Evolutionary conservation across 2,888 invertebrate species (phyloP).

Genomic region (Orchesellides sinensis): DNA sequence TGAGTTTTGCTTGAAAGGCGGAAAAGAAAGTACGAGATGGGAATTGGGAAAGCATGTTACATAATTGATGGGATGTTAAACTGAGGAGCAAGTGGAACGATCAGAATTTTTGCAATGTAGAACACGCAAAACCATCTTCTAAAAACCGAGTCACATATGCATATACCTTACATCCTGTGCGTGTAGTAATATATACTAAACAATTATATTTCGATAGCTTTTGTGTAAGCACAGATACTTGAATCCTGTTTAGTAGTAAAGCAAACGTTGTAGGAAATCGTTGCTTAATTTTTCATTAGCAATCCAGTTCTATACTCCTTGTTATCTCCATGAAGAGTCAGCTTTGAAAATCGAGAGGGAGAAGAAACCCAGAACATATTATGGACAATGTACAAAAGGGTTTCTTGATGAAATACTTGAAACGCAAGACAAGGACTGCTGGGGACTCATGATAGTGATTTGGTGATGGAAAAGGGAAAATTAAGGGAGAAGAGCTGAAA

Average conservation of each 20-base stretch:
- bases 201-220: too few relatives aligned
- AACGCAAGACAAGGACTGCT: neutral
- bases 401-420: constrained; percentile 10
- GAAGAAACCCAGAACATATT: too few relatives aligned
- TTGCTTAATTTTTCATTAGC: constrained; percentile 35
- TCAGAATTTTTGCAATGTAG: constrained; percentile 34
- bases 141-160: too few relatives aligned
- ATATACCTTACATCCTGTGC: too few relatives aligned
- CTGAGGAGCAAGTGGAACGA: constrained; percentile 20
- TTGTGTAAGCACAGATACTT: too few relatives aligned
- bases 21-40: constrained; percentile 10
- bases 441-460: neutral
- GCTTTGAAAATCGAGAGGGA: neutral
- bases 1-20: neutral
- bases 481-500: neutral
- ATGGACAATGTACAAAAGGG: too few relatives aligned
- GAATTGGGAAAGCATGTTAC: constrained; percentile 43
- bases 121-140: neutral
- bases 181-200: too few relatives aligned
- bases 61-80: constrained; percentile 39
- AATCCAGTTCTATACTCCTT: constrained; percentile 17
- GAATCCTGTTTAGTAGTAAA: too few relatives aligned
- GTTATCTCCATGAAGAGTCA: neutral
- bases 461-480: neutral
- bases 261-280: neutral